Percentiles rank a stretch among this genome's conserved stretches.
These are phyloP conservation scores for Dunckerocampus dactyliophorus DNA, from an alignment of 2,113 vertebrate genomes.

Conservation along the genomic window DNA sequence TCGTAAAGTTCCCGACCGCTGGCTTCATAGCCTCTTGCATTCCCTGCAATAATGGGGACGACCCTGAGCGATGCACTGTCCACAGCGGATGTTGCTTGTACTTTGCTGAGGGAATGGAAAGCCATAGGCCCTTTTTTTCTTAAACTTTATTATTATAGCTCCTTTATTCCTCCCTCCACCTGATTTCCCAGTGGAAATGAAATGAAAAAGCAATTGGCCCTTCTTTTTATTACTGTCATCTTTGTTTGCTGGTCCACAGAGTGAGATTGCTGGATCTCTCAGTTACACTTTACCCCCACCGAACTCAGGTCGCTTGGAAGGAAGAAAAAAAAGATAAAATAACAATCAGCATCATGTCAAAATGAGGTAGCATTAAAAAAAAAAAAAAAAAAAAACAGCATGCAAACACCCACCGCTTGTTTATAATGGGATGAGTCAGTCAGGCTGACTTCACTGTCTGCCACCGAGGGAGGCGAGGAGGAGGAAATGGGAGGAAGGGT, in stretches of 20 bases:
- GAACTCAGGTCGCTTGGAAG: constrained; percentile 51
- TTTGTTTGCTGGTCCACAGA: constrained; percentile 69
- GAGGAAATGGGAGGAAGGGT: constrained; percentile 9
- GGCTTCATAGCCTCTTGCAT: constrained; percentile 25
- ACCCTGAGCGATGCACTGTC: constrained; percentile 49
- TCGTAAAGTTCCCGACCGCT: constrained; percentile 8
- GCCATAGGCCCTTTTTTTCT: constrained; percentile 66
- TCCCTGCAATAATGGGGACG: constrained; percentile 51
- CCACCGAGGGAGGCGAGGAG: constrained; percentile 18
- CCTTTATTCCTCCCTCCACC: constrained; percentile 67
- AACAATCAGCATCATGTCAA: constrained; percentile 55
- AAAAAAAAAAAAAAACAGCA: constrained; percentile 39
- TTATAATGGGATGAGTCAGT: constrained; percentile 56
- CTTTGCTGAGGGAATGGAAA: constrained; percentile 63
- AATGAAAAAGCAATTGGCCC: constrained; percentile 73
- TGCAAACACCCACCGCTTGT: constrained; percentile 54
- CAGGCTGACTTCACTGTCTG: constrained; percentile 42
- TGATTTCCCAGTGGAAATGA: constrained; percentile 75
- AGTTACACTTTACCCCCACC: constrained; percentile 55
- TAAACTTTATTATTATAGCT: constrained; percentile 77
- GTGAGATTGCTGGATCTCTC: constrained; percentile 67
- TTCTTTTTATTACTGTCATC: constrained; percentile 76
- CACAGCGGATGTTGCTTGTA: constrained; percentile 47
- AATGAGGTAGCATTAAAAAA: constrained; percentile 21
- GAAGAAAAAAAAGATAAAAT: constrained; percentile 49